Evolutionary conservation across 64 coral and sea anemone genomes (phyloP), one percentile per base, ranked within the genome.

Genomic region (Stichodactyla helianthus): DNA sequence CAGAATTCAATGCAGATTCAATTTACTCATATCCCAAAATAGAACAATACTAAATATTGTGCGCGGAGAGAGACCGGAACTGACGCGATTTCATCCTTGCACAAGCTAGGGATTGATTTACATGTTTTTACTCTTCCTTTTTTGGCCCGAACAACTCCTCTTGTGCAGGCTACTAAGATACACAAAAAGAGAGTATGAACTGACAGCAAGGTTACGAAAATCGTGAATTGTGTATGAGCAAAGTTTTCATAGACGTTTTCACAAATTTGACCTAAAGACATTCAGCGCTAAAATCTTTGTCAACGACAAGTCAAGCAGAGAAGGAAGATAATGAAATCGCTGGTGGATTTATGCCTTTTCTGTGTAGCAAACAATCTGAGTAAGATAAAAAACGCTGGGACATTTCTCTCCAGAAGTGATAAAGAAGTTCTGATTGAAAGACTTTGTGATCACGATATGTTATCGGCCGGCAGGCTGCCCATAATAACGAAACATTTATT

Each of bases 401-500:
- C 70, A 5, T 87, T 84, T 15, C 70, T 96, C 16, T 87, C 87
- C 3, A 81, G 91, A 23, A 79, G 81, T 58, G 91, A 96, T 50
- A 92, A 96, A 50, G 94, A 96, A 84, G 26, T 92, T 55, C 59
- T 96, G 2, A 31, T 96, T 20, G 87, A 92, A 87, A 78, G 91
- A 84, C 85, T 96, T 3, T 96, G 94, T 59, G 91, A 96, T 74
- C 94, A 96, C 86, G 94, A 96, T 65, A 89, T 92, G 51, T 87
- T 95, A 23, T 87, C 91, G 17, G 87, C 31, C 10, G 58, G 64
- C 4, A 74, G 84, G 10, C 15, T 95, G 68, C 90, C 94, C 7
- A 35, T 68, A 1, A 87, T 95, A 55, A 89, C 84, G 5, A 82
- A 84, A 55, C 84, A 95, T 57, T 82, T 95, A 53, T 77, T 90